These are phyloP conservation scores for Lasiommata megera DNA, from an alignment of 2,888 invertebrate genomes.

Conservation along the genomic window DNA sequence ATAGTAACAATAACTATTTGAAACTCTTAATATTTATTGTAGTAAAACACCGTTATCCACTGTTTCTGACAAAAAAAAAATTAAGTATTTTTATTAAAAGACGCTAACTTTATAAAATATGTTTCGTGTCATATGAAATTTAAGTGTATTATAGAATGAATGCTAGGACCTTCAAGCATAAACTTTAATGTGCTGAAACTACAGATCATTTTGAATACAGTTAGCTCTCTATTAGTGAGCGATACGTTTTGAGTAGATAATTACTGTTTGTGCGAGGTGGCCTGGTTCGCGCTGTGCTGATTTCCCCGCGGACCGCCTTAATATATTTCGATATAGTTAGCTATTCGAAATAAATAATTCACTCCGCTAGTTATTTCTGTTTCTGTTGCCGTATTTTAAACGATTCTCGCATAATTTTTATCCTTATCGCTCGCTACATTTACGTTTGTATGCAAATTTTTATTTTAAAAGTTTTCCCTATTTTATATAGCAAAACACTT, in stretches of 20 bases:
- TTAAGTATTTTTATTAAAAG: too few species aligned
- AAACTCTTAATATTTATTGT: too few species aligned
- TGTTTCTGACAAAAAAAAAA: too few species aligned
- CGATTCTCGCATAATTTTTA: slow-evolving; percentile 14
- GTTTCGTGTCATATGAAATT: too few species aligned
- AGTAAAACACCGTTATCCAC: too few species aligned
- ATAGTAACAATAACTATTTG: too few species aligned
- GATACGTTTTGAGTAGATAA: slow-evolving; percentile 10
- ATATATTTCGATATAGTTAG: slow-evolving; percentile 21
- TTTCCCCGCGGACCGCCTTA: slow-evolving; percentile 21
- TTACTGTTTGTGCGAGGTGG: slow-evolving; percentile 15
- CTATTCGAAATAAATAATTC: slow-evolving; percentile 20
- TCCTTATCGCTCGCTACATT: slow-evolving; percentile 2
- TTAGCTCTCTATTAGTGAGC: slow-evolving; percentile 5
- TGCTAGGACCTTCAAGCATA: too few species aligned
- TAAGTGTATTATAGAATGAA: too few species aligned
- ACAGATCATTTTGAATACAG: neutral
- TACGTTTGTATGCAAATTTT: slow-evolving; percentile 9
- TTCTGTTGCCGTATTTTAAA: slow-evolving; percentile 6
- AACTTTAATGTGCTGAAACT: neutral
- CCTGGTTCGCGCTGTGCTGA: slow-evolving; percentile 13
- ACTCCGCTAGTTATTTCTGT: slow-evolving; percentile 14
- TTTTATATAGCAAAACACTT: slow-evolving; percentile 4
- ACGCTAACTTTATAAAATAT: too few species aligned
- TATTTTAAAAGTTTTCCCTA: neutral